These are phyloP conservation scores for Lochmaea capreae DNA, from an alignment of 2,888 invertebrate species.

Conservation along the genomic window DNA sequence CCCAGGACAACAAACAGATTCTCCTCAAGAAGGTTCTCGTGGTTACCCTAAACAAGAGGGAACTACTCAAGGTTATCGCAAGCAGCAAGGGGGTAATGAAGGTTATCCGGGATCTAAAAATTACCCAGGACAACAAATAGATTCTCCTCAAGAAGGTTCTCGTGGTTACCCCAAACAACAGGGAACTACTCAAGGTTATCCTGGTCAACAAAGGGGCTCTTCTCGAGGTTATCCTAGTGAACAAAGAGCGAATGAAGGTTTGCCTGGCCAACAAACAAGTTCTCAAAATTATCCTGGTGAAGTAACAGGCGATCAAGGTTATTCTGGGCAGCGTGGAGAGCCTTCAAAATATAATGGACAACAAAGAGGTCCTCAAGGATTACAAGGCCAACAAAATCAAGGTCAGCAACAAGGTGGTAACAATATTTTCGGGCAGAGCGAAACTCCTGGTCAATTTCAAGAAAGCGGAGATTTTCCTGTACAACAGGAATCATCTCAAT, in stretches of 20 bases:
- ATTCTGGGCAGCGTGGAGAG: background rate
- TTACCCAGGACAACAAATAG: background rate
- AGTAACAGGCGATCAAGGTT: slow-evolving; percentile 10
- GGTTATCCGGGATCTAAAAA: background rate
- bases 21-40: slow-evolving; percentile 1
- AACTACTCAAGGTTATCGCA: background rate
- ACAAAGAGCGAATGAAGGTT: background rate
- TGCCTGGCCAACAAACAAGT: background rate
- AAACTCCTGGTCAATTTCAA: slow-evolving; percentile 45
- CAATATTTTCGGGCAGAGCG: slow-evolving; percentile 51
- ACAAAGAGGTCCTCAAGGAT: slow-evolving; percentile 2
- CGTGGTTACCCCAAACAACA: background rate
- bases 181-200: background rate
- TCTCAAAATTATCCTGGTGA: slow-evolving; percentile 46
- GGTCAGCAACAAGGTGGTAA: background rate
- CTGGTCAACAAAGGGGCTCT: background rate
- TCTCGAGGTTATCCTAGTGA: slow-evolving; percentile 43
- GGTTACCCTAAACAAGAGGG: background rate
- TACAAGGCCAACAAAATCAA: slow-evolving; percentile 52
- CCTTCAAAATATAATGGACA: background rate
- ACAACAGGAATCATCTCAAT: slow-evolving; percentile 49
- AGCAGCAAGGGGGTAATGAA: background rate
- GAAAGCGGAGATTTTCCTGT: slow-evolving; percentile 44
- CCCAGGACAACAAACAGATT: background rate
- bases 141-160: slow-evolving; percentile 1